phyloP scores from a whole-genome alignment of 1,140 invertebrate genomes.

The Apis cerana region DNA sequence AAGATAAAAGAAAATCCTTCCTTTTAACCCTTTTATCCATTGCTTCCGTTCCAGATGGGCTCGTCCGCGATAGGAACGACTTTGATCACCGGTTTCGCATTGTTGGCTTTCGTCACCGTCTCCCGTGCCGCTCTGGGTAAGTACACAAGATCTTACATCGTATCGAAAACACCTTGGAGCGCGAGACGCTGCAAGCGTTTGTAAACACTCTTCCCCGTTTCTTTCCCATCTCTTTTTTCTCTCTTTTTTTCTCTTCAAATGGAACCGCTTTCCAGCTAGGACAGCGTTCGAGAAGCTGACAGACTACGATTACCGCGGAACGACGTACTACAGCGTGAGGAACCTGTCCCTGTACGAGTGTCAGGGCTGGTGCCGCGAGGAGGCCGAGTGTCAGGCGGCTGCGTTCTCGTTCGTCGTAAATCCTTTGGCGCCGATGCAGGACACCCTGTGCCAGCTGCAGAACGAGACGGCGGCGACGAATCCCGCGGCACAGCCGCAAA shows the following conservation, averaged over 20 bases:
- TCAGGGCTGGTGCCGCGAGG: slow-evolving; percentile 96
- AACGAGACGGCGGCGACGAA: slow-evolving; percentile 95
- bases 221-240: background rate
- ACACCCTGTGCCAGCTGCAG: slow-evolving; percentile 94
- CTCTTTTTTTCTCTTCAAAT: background rate
- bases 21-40: slow-evolving; percentile 50
- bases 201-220: background rate
- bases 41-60: slow-evolving; percentile 77
- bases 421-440: slow-evolving; percentile 94
- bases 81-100: slow-evolving; percentile 53
- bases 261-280: slow-evolving; percentile 81
- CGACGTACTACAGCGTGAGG: slow-evolving; percentile 94
- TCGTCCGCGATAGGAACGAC: slow-evolving; percentile 71
- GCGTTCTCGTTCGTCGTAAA: slow-evolving; percentile 96
- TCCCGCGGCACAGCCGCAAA: slow-evolving; percentile 89
- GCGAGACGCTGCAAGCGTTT: background rate
- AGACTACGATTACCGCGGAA: slow-evolving; percentile 94
- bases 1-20: slow-evolving; percentile 37
- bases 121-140: slow-evolving; percentile 73
- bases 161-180: background rate
- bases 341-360: slow-evolving; percentile 96
- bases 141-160: slow-evolving; percentile 30
- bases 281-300: slow-evolving; percentile 97
- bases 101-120: slow-evolving; percentile 69
- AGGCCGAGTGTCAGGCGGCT: slow-evolving; percentile 94